Base-by-base conservation (phyloP, 1,140 invertebrate species). In the Amphibalanus amphitrite region DNA sequence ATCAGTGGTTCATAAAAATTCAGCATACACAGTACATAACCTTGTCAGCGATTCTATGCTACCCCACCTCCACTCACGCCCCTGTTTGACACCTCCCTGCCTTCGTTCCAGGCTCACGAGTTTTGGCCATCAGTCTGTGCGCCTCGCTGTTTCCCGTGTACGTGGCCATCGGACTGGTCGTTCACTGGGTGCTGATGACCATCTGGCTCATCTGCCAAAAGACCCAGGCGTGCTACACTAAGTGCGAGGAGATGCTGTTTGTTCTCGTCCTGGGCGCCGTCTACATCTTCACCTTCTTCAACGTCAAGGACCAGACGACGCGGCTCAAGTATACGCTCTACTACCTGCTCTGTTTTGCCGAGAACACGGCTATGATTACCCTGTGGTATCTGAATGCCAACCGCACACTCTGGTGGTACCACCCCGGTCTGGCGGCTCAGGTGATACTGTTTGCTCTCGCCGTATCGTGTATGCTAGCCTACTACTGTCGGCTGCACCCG, bases 231-330 rank as follows among this genome's bases (percentile, higher is more conserved):
- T 65, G 64, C 64, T 65, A 65, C 64, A n/a, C 64, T 4, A 8
- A 25, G 10, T 65, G 64, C 20, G 64, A 65, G 64, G 64, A 65
- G 26, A 8, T 65, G 6, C 64, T 65, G 6, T 65, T 65, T 23
- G 64, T n/a, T 25, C 10, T 79, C 26, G 75, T 81, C 20, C 76
- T 80, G 69, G 81, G 78, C 10, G 77, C 78, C 71, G 77, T 82
- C 17, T 78, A 80, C 72, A 76, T 81, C 17, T 82, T 81, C 74
- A 79, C 78, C 74, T 82, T 79, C 74, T 71, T 82, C n/a, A 82
- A 82, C 74, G 74, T 80, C n/a, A 75, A 78, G 29, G 80, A 82
- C 70, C 80, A 80, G 13, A 77, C 76, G n/a, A 81, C 81, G 17
- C 73, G 79, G 30, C 78, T 76, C 77, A 76, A 76, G 67, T 78